Base-by-base conservation (phyloP, 2,113 vertebrate genomes). In the Rhinopomastus cyanomelas region DNA sequence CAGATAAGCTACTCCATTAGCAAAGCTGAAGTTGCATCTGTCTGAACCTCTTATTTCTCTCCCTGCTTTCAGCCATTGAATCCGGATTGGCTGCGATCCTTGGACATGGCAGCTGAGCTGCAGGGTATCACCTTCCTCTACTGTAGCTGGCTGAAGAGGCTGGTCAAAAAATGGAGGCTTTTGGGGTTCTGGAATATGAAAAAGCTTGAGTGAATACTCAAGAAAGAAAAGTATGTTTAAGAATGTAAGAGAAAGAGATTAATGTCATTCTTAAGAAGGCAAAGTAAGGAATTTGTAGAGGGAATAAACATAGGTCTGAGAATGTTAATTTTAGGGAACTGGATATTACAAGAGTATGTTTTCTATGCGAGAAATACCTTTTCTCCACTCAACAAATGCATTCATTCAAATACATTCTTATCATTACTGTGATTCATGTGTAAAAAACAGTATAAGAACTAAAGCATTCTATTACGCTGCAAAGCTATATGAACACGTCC, bases 21-120 rank as follows among this genome's bases (percentile, higher is more conserved):
- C 97, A 96, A 99, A 99, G 84, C 97, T 98, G 88, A 99, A 98
- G 87, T 67, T 98, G 89, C 97, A 98, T 96, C 87, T 99, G 57
- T 98, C 98, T 6, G 98, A 97, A 23, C 98, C 96, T 61, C 94
- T 97, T 86, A 99, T 94, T 87, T 99, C 99, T 90, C 96, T 98
- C 75, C 99, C 98, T 96, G 98, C 98, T 93, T 98, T 99, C 96
- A 99, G 94, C 99, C 99, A 99, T 94, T 98, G 98, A 92, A 99
- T 97, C 83, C 97, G 98, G 69, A 99, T 98, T 6, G 99, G 99
- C 66, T 98, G 94, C 0, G 99, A 98, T 57, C 99, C 99, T 29
- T 90, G 96, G 30, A 99, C 98, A 1, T 99, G 99, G 73, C 99
- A 99, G 87, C 93, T 97, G 56, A 99, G 98, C 62, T 97, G 98